Percentiles rank a stretch among this genome's conserved stretches.
phyloP scores from a whole-genome alignment of 2,113 vertebrate species.

The Barbus barbus region DNA sequence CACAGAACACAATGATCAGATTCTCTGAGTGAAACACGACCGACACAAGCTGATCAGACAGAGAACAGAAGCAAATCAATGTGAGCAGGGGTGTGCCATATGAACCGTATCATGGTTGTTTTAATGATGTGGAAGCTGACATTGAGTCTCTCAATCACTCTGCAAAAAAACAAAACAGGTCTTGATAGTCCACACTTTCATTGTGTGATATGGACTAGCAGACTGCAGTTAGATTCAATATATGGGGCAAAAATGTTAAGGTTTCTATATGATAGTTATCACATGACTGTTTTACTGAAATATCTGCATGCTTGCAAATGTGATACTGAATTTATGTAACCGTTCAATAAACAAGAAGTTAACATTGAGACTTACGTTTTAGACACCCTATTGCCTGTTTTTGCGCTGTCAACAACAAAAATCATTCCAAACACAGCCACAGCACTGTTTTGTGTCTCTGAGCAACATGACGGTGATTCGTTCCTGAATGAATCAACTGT shows the following conservation, averaged over 20 bases:
- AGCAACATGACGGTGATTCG: too few relatives aligned
- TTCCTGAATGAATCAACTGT: too few relatives aligned
- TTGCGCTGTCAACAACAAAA: too few relatives aligned
- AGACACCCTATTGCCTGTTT: too few relatives aligned
- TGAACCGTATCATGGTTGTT: background rate
- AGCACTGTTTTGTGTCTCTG: too few relatives aligned
- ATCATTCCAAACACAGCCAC: too few relatives aligned
- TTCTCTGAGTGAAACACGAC: background rate
- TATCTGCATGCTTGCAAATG: background rate
- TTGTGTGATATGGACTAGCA: background rate
- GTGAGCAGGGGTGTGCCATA: background rate
- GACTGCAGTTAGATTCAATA: background rate
- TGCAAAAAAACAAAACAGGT: background rate
- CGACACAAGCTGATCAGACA: background rate
- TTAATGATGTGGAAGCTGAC: too few relatives aligned
- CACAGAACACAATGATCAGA: too few relatives aligned
- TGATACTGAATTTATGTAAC: background rate
- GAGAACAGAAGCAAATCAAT: background rate
- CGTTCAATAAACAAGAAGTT: too few relatives aligned
- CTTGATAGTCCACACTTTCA: background rate
- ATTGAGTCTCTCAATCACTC: too few relatives aligned
- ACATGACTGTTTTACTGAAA: background rate
- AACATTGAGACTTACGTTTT: too few relatives aligned
- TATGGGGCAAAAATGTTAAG: too few relatives aligned
- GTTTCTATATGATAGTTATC: background rate